Evolutionary conservation across 2,888 invertebrate species (phyloP), one percentile per base, ranked within the genome.

Genomic region (Lymantria dispar): DNA sequence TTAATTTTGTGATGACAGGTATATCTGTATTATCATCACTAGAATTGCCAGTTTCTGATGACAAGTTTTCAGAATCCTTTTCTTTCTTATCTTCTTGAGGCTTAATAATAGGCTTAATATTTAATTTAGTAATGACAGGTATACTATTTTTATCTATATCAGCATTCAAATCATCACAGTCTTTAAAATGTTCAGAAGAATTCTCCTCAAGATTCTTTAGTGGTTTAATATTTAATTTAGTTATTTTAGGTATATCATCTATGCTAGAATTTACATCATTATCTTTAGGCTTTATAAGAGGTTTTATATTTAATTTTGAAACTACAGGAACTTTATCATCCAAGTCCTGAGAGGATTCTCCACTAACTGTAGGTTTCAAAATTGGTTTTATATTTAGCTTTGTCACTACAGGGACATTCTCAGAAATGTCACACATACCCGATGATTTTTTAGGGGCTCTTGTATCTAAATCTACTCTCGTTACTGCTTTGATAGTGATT

Each of bases 81-180:
- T 72, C 72, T 52, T 68, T 66, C 67, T 85, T 82, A 62, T 85
- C 80, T 56, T 85, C 78, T 61, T 72, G 64, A 44, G 92, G 92
- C 79, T 92, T 92, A 73, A 92, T 72, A 71, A 92, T 91, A 73
- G 92, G 92, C 81, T 92, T 92, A 78, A 92, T 92, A 74, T 88
- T 91, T 76, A 91, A 69, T 86, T 90, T 91, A 76, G 86, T 87
- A 72, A 91, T 79, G 80, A 87, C 76, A 76, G 91, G 88, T 86
- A 91, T 86, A 82, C 76, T 82, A 80, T 78, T 80, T 75, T 78
- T 78, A 72, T 80, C 81, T 78, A 72, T 76, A 64, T 79, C 83
- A 68, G 77, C 73, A 74, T 84, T 84, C 72, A 76, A 69, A 74
- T 78, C 83, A 82, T 83, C 85, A 89, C 85, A 87, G 83, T 87